A percentile compares a stretch with the other conserved stretches of the same genome.
These are phyloP conservation scores for Panulirus ornatus DNA, from an alignment of 1,140 invertebrate species.

Conservation along the genomic window DNA sequence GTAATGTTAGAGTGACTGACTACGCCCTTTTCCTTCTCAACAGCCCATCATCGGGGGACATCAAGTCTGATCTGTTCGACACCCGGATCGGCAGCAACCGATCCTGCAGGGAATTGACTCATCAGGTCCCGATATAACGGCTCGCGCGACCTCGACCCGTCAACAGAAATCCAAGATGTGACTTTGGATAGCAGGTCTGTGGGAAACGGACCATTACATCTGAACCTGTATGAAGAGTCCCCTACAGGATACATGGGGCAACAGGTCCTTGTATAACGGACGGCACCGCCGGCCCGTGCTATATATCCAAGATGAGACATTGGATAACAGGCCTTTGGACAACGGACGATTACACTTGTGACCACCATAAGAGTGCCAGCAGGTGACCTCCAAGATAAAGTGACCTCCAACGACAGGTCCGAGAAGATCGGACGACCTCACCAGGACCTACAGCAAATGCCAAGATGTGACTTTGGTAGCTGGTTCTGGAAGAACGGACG, in stretches of 20 bases:
- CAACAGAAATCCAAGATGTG: constrained; percentile 10
- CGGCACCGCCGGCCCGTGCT: background rate
- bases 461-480: background rate
- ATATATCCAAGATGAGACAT: constrained; percentile 7
- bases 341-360: background rate
- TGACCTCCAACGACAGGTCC: background rate
- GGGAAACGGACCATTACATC: background rate
- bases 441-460: background rate
- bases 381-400: background rate
- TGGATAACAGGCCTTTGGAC: constrained; percentile 14
- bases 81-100: background rate
- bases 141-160: constrained; percentile 1
- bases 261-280: background rate
- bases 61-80: constrained; percentile 9
- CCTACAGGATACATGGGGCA: background rate
- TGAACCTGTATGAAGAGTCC: background rate
- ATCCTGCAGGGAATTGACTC: background rate
- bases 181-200: constrained; percentile 22
- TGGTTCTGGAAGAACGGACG: background rate
- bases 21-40: background rate
- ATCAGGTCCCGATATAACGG: background rate
- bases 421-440: background rate
- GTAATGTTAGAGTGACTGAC: background rate
- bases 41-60: background rate
- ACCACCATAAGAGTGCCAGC: background rate